phyloP scores from a whole-genome alignment of 2,888 invertebrate genomes.

The Papilio protenor region DNA sequence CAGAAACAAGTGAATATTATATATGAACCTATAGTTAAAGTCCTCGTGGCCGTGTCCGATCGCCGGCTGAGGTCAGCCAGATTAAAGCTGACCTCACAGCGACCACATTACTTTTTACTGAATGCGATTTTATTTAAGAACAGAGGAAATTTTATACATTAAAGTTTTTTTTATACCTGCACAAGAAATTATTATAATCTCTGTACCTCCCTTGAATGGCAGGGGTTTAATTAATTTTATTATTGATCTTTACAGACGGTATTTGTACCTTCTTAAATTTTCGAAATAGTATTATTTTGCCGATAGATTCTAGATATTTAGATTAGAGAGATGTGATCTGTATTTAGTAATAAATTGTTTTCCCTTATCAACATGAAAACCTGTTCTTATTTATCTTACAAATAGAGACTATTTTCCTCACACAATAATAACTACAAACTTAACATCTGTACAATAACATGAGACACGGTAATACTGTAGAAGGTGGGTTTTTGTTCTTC shows the following conservation, averaged over 20 bases:
- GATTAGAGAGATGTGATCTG: too few species aligned
- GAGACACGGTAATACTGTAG: slow-evolving; percentile 9
- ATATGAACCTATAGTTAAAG: background rate
- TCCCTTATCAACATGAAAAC: background rate
- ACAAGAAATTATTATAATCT: background rate
- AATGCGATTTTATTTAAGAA: background rate
- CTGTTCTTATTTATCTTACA: background rate
- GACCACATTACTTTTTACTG: slow-evolving; percentile 4
- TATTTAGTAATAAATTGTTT: too few species aligned
- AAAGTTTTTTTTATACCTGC: background rate
- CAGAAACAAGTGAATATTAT: background rate
- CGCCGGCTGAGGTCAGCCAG: slow-evolving; percentile 29
- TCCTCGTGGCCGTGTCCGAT: slow-evolving; percentile 33
- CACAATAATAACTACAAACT: background rate
- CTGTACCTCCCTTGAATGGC: background rate
- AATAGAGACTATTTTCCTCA: background rate
- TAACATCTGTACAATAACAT: background rate
- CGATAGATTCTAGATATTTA: too few species aligned
- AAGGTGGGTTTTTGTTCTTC: slow-evolving; percentile 20
- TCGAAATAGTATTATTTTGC: background rate
- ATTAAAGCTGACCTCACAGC: slow-evolving; percentile 10
- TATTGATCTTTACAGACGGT: background rate
- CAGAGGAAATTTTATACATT: background rate
- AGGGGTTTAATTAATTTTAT: too few species aligned
- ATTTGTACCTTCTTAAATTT: background rate